Conservation (phyloP, 2,888 invertebrate genomes). For the Tenthredo distinguenda region DNA sequence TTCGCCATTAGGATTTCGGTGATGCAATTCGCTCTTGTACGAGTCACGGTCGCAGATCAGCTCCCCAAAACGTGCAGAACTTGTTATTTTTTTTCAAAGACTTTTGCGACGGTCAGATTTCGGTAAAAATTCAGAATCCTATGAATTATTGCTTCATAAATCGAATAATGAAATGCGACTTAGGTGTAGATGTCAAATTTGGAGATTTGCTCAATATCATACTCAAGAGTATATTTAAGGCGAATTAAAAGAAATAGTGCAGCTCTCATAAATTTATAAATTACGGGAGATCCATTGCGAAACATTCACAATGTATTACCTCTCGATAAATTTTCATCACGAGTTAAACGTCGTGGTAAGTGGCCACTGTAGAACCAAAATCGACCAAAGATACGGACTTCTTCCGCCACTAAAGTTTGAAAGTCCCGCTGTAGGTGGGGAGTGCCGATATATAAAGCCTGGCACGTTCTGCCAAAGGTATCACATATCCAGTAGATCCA, state of each 20-base stretch:
- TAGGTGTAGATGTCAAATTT: not conserved
- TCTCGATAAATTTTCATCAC: constrained; percentile 41
- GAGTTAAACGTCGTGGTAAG: constrained; percentile 35
- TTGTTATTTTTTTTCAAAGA: not conserved
- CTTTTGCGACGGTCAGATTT: not conserved
- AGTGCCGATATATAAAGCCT: constrained; percentile 50
- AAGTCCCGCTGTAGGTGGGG: constrained; percentile 44
- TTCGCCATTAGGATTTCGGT: constrained; percentile 35
- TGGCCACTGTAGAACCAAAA: constrained; percentile 41
- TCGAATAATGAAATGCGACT: not conserved
- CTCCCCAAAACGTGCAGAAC: not conserved
- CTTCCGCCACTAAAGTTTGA: constrained; percentile 51
- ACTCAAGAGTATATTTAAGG: not conserved
- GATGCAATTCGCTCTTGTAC: constrained; percentile 25
- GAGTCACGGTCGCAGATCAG: constrained; percentile 48
- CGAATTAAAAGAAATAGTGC: not conserved
- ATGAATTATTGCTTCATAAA: not conserved
- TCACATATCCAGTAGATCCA: constrained; percentile 49
- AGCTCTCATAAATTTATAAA: not conserved
- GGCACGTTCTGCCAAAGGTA: constrained; percentile 33
- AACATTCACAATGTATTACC: not conserved
- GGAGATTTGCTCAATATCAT: not conserved
- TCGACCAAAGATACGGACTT: constrained; percentile 49
- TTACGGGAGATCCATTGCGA: not conserved
- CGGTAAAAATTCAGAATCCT: not conserved